Percentiles rank a stretch among this genome's conserved stretches.
These are phyloP conservation scores for Muscicapa adusta DNA, from an alignment of 2,113 vertebrate genomes.

Conservation along the genomic window DNA sequence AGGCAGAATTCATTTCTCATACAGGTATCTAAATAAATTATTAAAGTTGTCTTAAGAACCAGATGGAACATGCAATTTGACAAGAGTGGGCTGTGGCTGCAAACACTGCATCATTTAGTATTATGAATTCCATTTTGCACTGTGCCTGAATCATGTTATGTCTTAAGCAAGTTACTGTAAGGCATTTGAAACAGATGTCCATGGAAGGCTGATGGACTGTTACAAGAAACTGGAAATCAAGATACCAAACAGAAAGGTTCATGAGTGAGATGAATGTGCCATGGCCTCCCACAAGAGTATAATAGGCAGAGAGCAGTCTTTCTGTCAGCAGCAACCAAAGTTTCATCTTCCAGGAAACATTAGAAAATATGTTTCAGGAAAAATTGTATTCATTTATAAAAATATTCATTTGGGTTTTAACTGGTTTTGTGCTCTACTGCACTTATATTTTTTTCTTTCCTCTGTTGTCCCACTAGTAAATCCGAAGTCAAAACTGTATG, in stretches of 20 bases:
- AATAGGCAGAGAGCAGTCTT: background rate
- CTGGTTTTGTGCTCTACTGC: background rate
- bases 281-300: background rate
- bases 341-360: background rate
- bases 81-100: background rate
- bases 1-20: background rate
- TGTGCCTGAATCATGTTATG: background rate
- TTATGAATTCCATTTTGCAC: background rate
- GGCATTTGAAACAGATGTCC: background rate
- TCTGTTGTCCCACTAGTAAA: background rate
- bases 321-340: background rate
- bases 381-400: background rate
- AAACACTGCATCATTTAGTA: background rate
- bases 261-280: background rate
- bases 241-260: background rate
- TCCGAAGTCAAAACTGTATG: background rate
- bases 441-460: background rate
- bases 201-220: background rate
- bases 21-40: background rate
- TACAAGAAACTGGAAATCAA: background rate
- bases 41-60: background rate
- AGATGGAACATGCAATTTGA: background rate
- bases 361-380: background rate
- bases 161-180: background rate
- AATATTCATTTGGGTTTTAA: background rate